These are phyloP conservation scores for Mus spicilegus DNA, from an alignment of 2,113 vertebrate genomes.

Conservation along the genomic window DNA sequence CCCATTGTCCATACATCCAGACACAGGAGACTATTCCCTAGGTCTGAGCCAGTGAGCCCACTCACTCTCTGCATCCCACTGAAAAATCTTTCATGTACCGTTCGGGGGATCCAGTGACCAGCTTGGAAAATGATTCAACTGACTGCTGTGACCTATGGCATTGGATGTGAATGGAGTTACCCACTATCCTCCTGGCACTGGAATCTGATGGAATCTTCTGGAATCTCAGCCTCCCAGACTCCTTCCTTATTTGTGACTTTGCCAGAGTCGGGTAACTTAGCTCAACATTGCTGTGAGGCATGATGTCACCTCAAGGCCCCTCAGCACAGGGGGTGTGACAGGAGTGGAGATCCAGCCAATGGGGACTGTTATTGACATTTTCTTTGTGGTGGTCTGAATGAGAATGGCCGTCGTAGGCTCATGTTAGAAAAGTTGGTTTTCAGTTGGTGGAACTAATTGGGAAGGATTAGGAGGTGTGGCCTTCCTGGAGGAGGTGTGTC, in stretches of 20 bases:
- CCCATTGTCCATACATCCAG: neutral
- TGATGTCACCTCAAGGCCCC: neutral
- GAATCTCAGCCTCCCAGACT: neutral
- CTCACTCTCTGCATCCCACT: neutral
- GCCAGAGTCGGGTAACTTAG: neutral
- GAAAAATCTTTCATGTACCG: neutral
- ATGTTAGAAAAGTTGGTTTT: neutral
- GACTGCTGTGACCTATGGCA: neutral
- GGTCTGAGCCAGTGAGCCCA: neutral
- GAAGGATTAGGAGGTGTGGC: neutral
- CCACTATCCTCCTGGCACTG: neutral
- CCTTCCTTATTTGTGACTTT: neutral
- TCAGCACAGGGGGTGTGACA: fast-evolving
- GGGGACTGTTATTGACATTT: neutral
- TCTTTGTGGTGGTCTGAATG: neutral
- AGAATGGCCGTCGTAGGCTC: neutral
- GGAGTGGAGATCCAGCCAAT: neutral
- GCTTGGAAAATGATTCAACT: neutral
- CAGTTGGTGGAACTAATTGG: neutral
- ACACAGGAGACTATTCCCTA: neutral
- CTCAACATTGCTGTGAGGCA: neutral
- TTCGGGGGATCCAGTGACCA: neutral
- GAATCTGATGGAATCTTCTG: neutral
- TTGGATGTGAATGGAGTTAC: neutral
- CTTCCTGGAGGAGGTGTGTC: neutral